Evolutionary conservation across 2,888 invertebrate species (phyloP), one percentile per base, ranked within the genome.

Genomic region (Choristoneura rosaceana): DNA sequence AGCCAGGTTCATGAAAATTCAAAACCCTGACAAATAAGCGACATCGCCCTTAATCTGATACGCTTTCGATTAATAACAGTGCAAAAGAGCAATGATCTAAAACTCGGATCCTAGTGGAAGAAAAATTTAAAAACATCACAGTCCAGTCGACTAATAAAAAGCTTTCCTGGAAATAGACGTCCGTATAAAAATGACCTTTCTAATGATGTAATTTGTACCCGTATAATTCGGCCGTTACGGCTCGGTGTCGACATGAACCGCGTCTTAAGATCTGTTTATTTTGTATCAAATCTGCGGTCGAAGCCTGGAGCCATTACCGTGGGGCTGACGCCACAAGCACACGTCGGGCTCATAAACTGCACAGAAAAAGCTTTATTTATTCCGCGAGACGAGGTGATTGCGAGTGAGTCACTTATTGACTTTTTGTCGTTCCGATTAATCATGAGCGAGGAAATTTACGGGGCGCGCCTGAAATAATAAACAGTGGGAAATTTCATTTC

Each of bases 181-280:
- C 79, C 79, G 81, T 82, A 83, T 81, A 84, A 84, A 85, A 82
- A 82, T 79, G 78, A 78, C 81, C 80, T 82, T 82, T 87, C 84
- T 90, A 90, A 90, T 90, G 89, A 88, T 83, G 87, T 88, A 86
- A 90, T 91, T 91, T 88, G 88, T 84, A 79, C 83, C 73, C 81
- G 91, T 89, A 90, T 91, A 91, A 91, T 91, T 85, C 86, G 76
- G 77, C 79, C 87, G 85, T 91, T 90, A 85, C 83, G 82, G 74
- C 79, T 77, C 81, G 74, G 78, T 83, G 86, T 83, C 81, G 82
- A 81, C 84, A 63, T 70, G 73, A 50, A 45, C 73, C 74, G 62
- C 58, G 68, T 62, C 64, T 73, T 68, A 74, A 74, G 75, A 79
- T 77, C 79, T 82, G 82, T 81, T 84, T 85, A 81, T 80, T 82